phyloP scores from a whole-genome alignment of 2,888 invertebrate species.

The Colostygia pectinataria region DNA sequence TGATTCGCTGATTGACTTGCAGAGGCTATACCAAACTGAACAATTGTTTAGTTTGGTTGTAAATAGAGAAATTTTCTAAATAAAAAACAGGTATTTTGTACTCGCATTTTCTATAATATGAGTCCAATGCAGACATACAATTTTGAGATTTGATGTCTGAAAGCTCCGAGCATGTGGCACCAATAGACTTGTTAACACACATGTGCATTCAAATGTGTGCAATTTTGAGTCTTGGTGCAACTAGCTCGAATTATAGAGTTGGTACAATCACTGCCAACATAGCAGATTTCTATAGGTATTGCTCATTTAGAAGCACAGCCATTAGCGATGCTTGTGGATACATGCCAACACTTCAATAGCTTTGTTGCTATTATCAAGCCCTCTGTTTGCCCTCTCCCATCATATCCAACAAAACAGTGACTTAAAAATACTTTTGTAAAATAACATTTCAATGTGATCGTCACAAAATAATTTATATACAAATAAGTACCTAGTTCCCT shows the following conservation, averaged over 20 bases:
- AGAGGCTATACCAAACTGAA: no score
- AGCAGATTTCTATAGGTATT: constrained; percentile 44
- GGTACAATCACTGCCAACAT: constrained; percentile 39
- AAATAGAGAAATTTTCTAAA: not conserved
- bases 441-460: constrained; percentile 51
- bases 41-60: no score
- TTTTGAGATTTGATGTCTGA: constrained; percentile 58
- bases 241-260: constrained; percentile 40
- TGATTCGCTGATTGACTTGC: no score
- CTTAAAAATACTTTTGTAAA: constrained; percentile 62
- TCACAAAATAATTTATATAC: constrained; percentile 44
- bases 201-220: constrained; percentile 4
- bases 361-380: constrained; percentile 28
- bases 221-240: constrained; percentile 42
- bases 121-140: constrained; percentile 67
- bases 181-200: constrained; percentile 29
- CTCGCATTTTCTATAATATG: constrained; percentile 69
- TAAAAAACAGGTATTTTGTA: constrained; percentile 36
- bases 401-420: constrained; percentile 50
- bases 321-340: constrained; percentile 60
- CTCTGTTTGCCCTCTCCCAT: constrained; percentile 42
- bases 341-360: constrained; percentile 51
- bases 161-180: constrained; percentile 51
- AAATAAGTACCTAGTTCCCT: constrained; percentile 45
- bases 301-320: constrained; percentile 67